Evolutionary conservation across 2,797 vertebrate genomes (phyloP).

Genomic region (Carcharodon carcharias): DNA sequence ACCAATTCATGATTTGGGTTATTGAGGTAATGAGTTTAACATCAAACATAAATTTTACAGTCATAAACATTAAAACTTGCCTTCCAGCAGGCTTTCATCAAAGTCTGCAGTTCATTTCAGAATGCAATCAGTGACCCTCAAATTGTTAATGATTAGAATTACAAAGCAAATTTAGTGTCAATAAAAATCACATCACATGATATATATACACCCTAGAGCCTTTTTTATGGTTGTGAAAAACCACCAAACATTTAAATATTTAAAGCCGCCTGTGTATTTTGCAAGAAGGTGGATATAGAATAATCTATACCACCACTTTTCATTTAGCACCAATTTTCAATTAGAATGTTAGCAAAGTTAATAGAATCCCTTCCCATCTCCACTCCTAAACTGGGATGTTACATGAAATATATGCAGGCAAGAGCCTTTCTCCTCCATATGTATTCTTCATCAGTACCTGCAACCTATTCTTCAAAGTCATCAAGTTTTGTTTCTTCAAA

Average conservation of each 20-base stretch:
- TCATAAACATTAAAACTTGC: too few relatives aligned
- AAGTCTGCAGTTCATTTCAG: too few relatives aligned
- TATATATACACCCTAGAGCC: too few relatives aligned
- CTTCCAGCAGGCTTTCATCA: too few relatives aligned
- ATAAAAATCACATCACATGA: too few relatives aligned
- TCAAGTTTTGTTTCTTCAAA: neutral
- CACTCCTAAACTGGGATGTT: neutral
- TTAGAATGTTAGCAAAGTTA: neutral
- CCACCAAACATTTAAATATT: neutral
- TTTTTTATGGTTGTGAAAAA: too few relatives aligned
- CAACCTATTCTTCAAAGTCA: neutral
- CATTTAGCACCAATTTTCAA: neutral
- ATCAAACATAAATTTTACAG: too few relatives aligned
- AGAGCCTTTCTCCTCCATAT: neutral
- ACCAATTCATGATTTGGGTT: too few relatives aligned
- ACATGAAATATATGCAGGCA: neutral
- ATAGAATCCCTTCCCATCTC: neutral
- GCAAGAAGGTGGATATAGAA: neutral
- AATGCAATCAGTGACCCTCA: too few relatives aligned
- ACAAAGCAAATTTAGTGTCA: too few relatives aligned
- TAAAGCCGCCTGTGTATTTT: neutral
- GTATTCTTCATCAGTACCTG: neutral
- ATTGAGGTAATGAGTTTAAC: too few relatives aligned
- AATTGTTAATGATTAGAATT: too few relatives aligned
- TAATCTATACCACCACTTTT: neutral